Base-by-base conservation (phyloP, 2,113 vertebrate genomes). In the Gyps fulvus region DNA sequence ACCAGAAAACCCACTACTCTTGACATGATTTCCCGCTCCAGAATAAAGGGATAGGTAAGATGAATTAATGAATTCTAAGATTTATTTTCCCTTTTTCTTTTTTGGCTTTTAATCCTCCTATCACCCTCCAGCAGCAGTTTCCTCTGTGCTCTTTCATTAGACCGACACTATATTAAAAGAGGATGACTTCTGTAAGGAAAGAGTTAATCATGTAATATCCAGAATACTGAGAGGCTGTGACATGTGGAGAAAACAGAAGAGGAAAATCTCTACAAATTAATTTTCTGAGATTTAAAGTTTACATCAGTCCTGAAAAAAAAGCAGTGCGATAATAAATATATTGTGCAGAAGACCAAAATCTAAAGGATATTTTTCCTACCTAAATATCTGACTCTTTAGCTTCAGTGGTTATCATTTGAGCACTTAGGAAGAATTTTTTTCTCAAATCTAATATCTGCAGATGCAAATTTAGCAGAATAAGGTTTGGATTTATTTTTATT, bases 401-500 rank as follows among this genome's bases (percentile, higher is more conserved):
- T 34, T 96, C 67, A 90, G 63, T 58, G 29, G 65, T 78, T 63
- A 89, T 29, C 43, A 74, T 25, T 29, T 74, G 45, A 93, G 22
- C 65, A 89, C 25, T 88, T 62, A 34, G 34, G 49, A 93, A 95
- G 36, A 95, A 8, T 32, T 52, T 82, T 83, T 82, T 86, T 81
- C 20, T 90, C 50, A 96, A 94, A 82, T 80, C 26, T 95, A 91
- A 10, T 87, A 93, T 88, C 70, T 96, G 45, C 65, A 82, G 55
- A 66, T 40, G 65, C 23, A 94, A 67, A 79, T 87, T 85, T 94
- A 85, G 38, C 18, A 76, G 72, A 92, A 55, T 49, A 16, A 42
- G 15, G 34, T 66, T 74, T 67, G 16, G 11, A 73, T 70, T 92
- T 91, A 57, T 55, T 69, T 95, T 95, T 66, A 22, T 45, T 47